These are phyloP conservation scores for Drosophila barbarae DNA, from an alignment of 2,888 invertebrate species.

Conservation along the genomic window DNA sequence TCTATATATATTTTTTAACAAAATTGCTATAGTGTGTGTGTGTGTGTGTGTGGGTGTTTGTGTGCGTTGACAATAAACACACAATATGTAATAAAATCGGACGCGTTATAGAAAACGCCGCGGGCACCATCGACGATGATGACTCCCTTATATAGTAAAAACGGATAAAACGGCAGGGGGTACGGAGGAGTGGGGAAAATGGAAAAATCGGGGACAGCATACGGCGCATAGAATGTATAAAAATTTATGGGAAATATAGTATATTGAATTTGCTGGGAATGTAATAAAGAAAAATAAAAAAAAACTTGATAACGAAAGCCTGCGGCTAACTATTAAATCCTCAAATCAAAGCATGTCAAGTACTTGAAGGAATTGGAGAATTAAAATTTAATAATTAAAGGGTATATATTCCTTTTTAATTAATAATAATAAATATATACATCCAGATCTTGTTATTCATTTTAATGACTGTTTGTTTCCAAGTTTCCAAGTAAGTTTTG, in stretches of 20 bases:
- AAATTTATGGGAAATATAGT: constrained; percentile 20
- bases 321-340: constrained; percentile 12
- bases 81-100: constrained; percentile 68
- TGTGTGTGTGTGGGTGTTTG: constrained; percentile 23
- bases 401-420: no score
- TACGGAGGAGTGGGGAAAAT: not conserved
- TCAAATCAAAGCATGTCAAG: not conserved
- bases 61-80: constrained; percentile 59
- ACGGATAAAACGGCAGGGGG: not conserved
- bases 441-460: not conserved
- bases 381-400: not conserved
- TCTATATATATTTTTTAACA: constrained; percentile 51
- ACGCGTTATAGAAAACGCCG: constrained; percentile 62
- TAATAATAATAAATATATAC: not conserved
- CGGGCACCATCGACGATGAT: constrained; percentile 48
- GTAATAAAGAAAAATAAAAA: constrained; percentile 11
- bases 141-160: constrained; percentile 14
- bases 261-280: constrained; percentile 26
- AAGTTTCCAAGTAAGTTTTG: not conserved
- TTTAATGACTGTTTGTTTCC: not conserved
- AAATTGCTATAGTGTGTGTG: constrained; percentile 41
- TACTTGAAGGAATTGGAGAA: not conserved
- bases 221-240: constrained; percentile 4
- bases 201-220: constrained; percentile 12
- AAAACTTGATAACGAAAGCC: not conserved